A percentile compares a stretch with the other conserved stretches of the same genome.
These are phyloP conservation scores for Labia minor DNA, from an alignment of 2,888 invertebrate species.

Conservation along the genomic window DNA sequence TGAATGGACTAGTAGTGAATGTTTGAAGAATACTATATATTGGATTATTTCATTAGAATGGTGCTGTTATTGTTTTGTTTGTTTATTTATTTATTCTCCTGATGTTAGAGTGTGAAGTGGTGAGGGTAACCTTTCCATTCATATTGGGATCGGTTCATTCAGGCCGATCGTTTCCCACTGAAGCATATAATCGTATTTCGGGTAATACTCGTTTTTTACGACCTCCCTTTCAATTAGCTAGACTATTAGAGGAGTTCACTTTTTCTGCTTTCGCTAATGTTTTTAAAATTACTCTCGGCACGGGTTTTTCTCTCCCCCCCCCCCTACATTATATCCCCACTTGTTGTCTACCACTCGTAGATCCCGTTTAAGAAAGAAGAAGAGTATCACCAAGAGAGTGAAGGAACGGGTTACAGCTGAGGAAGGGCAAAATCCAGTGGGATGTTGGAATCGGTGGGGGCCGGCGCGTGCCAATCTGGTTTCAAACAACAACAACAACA, in stretches of 20 bases:
- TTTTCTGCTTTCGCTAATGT: slow-evolving; percentile 7
- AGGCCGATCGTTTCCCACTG: too few species aligned
- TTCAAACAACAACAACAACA: background rate
- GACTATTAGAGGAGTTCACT: background rate
- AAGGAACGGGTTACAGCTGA: background rate
- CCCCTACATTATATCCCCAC: background rate
- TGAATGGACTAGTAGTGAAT: too few species aligned
- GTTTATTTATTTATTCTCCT: too few species aligned
- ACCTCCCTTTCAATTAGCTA: background rate
- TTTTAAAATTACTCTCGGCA: background rate
- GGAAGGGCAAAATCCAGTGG: background rate
- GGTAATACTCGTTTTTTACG: background rate
- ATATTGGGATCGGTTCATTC: too few species aligned
- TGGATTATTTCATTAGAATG: too few species aligned
- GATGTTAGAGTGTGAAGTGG: too few species aligned
- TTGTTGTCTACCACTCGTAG: background rate
- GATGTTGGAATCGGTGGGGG: background rate
- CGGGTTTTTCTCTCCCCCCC: too few species aligned
- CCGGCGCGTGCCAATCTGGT: slow-evolving; percentile 1
- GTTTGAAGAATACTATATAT: too few species aligned
- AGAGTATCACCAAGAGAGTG: background rate
- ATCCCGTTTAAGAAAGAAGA: slow-evolving; percentile 8
- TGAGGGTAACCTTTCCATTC: too few species aligned
- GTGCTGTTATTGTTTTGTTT: too few species aligned
- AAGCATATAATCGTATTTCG: too few species aligned